Percentiles rank a stretch among this genome's conserved stretches.
These are phyloP conservation scores for Chrysochloris asiatica DNA, from an alignment of 2,113 vertebrate species.

Conservation along the genomic window DNA sequence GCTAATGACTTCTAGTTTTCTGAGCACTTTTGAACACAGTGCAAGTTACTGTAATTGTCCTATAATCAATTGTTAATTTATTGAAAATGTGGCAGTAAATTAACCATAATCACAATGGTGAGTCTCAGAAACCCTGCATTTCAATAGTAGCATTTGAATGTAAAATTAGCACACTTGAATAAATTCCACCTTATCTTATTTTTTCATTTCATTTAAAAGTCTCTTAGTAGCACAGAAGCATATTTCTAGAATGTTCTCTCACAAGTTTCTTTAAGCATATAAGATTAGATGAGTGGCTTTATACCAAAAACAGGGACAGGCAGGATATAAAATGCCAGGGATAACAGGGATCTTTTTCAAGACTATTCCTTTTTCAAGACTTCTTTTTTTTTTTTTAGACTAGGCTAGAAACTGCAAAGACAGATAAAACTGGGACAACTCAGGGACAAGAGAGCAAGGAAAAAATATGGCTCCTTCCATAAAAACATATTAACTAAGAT, in stretches of 20 bases:
- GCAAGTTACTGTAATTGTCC: background rate
- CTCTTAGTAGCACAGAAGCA: background rate
- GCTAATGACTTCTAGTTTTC: background rate
- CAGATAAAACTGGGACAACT: conserved; percentile 74
- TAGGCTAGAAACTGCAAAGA: conserved; percentile 47
- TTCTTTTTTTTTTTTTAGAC: conserved; percentile 16
- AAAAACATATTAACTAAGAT: conserved; percentile 74
- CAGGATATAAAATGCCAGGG: conserved; percentile 18
- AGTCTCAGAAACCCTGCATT: background rate
- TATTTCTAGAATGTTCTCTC: conserved; percentile 24
- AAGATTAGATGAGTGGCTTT: conserved; percentile 47
- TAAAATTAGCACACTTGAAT: conserved; percentile 7
- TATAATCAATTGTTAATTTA: background rate
- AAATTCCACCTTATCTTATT: conserved; percentile 25
- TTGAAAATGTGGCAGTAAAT: conserved; percentile 2
- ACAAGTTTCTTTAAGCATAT: conserved; percentile 35
- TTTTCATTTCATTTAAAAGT: conserved; percentile 1
- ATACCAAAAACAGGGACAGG: background rate
- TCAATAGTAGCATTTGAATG: background rate
- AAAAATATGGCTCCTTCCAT: conserved; percentile 60
- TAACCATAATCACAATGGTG: background rate
- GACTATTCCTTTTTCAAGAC: conserved; percentile 30
- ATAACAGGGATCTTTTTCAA: conserved; percentile 49
- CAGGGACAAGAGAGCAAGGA: conserved; percentile 64
- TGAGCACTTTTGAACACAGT: background rate